Evolutionary conservation across 2,888 invertebrate genomes (phyloP).

Genomic region (Oscheius onirici): DNA sequence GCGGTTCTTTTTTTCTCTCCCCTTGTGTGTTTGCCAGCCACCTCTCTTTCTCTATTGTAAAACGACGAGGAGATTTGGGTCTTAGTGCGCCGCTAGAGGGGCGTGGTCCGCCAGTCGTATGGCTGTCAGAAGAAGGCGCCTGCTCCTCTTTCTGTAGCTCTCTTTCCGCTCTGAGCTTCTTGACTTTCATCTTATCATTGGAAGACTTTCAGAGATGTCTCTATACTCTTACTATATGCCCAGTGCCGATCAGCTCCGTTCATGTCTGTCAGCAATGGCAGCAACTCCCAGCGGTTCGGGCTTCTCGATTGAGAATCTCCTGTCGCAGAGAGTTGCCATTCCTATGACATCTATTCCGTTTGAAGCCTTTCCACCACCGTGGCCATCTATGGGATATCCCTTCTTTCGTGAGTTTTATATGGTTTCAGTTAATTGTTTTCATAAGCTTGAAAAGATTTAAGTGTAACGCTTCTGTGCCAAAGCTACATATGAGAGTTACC

Average conservation of each 20-base stretch:
- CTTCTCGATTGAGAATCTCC: conserved; percentile 34
- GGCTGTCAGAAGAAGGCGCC: background rate
- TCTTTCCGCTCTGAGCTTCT: no score
- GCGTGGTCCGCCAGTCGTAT: conserved; percentile 25
- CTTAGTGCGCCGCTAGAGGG: conserved; percentile 22
- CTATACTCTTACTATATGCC: conserved; percentile 29
- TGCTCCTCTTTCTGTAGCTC: conserved; percentile 7
- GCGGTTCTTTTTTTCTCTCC: conserved; percentile 1
- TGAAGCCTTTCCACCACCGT: conserved; percentile 22
- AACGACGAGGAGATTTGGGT: conserved; percentile 27
- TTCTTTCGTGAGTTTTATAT: conserved; percentile 30
- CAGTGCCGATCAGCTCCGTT: conserved; percentile 27
- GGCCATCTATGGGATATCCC: conserved; percentile 28
- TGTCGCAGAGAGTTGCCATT: conserved; percentile 19
- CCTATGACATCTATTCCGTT: conserved; percentile 19
- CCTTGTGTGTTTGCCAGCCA: conserved; percentile 1
- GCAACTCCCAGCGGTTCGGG: conserved; percentile 27
- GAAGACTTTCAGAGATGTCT: conserved; percentile 21
- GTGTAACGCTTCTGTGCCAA: no score
- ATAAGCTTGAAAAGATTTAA: no score
- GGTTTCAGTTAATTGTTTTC: no score
- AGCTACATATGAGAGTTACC: no score
- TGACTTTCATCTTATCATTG: background rate
- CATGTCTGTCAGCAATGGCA: conserved; percentile 28
- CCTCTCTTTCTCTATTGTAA: conserved; percentile 21